These are phyloP conservation scores for Brachypodius melanocephalos DNA, from an alignment of 2,113 vertebrate genomes.

Conservation along the genomic window DNA sequence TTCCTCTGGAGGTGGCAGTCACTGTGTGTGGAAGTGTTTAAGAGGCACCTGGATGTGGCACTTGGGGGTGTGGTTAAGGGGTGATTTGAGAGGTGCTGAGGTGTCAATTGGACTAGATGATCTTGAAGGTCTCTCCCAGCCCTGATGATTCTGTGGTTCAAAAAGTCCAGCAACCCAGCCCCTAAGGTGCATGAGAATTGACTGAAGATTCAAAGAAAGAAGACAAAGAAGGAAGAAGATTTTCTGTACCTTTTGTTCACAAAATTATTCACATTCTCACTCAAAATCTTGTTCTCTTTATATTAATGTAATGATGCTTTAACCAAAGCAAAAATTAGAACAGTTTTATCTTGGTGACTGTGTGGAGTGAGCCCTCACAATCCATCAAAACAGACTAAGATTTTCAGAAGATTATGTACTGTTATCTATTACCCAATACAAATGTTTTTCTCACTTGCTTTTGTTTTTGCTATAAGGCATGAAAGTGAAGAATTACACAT, in stretches of 20 bases:
- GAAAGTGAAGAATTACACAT: neutral
- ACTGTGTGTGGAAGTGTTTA: neutral
- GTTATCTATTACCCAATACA: neutral
- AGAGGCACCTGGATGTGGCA: neutral
- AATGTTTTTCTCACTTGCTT: neutral
- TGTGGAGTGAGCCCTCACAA: neutral
- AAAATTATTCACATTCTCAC: neutral
- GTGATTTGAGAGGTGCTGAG: neutral
- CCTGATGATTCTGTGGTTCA: neutral
- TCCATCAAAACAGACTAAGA: neutral
- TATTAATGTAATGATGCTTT: neutral
- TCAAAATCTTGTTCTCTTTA: neutral
- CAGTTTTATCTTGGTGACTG: neutral
- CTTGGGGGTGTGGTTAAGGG: too few species aligned
- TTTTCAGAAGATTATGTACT: neutral
- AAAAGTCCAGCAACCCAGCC: neutral
- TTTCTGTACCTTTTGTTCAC: neutral
- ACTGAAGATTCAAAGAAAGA: neutral
- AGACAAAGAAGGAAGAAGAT: neutral
- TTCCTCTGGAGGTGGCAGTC: accelerated
- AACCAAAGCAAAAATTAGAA: neutral
- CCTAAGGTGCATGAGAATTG: neutral
- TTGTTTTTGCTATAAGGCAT: neutral
- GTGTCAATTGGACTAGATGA: neutral
- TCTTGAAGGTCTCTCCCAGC: neutral